phyloP scores from a whole-genome alignment of 2,797 vertebrate genomes.

The Vultur gryphus region DNA sequence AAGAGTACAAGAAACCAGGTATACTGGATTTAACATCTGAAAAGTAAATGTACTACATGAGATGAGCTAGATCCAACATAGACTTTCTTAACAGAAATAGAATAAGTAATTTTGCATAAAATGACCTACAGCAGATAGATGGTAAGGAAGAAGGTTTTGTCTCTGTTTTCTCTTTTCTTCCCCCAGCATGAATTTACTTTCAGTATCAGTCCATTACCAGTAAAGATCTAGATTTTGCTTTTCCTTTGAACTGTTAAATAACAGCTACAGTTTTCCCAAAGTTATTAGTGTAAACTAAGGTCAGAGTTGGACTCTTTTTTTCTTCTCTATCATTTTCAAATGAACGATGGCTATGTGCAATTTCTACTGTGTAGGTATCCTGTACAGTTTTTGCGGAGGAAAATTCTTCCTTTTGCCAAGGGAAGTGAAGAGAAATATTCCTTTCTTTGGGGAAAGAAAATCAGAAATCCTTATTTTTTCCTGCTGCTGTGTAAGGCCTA shows the following conservation, averaged over 20 bases:
- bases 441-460: neutral
- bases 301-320: neutral
- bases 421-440: neutral
- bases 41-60: neutral
- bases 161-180: neutral
- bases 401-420: neutral
- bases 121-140: slow-evolving; percentile 3
- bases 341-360: neutral
- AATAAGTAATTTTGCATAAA: slow-evolving; percentile 6
- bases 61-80: neutral
- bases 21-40: neutral
- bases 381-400: neutral
- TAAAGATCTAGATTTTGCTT: neutral
- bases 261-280: neutral
- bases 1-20: neutral
- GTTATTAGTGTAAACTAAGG: neutral
- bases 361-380: neutral
- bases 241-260: neutral
- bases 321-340: neutral
- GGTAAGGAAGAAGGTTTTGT: neutral
- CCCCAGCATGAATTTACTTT: neutral
- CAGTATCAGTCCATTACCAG: neutral
- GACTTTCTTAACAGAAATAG: neutral
- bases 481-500: neutral
- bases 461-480: neutral